Evolutionary conservation across 2,797 vertebrate genomes (phyloP), one percentile per base, ranked within the genome.

Genomic region (Paguma larvata): DNA sequence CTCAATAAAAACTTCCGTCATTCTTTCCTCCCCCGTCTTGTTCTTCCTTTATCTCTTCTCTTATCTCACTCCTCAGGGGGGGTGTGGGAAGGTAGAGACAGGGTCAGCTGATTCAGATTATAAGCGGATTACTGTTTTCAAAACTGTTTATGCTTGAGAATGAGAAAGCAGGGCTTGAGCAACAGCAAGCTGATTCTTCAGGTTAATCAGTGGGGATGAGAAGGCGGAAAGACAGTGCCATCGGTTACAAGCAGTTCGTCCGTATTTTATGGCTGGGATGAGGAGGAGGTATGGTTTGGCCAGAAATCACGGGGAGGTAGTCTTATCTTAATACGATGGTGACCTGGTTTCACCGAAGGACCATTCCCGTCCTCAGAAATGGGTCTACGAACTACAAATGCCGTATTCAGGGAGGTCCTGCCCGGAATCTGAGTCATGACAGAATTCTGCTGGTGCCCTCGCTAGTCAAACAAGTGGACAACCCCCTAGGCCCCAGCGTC

Each of bases 1-100:
- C 92, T 96, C 92, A 98, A 98, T 97, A 98, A 98, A 99, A 56
- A 92, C 77, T 96, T 97, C 95, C 41, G 78, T 87, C 84, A 89
- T 44, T 96, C 59, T 96, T 96, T 96, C 88, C 67, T 96, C 89
- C 83, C 94, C 75, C 0, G 0, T 89, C 5, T 48, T 93, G 48
- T 96, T 53, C 70, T 77, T 89, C 82, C 62, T 96, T 51, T 92
- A 62, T 41, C 78, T 95, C 7, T 91, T 87, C 56, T 75, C 92
- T 95, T 80, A 38, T 72, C 51, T 51, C 72, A 91, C 34, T 85
- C n/a, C 14, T 34, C 18, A 7, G 8, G 48, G 53, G 38, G 72
- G n/a, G 56, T 59, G 23, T 92, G 85, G 72, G 34, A 92, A 93
- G 53, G 46, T 48, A 46, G 27, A 91, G 19, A 53, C 13, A 1